Evolutionary conservation across 2,888 invertebrate genomes (phyloP).

Genomic region (Glyphotaelius pellucidus): DNA sequence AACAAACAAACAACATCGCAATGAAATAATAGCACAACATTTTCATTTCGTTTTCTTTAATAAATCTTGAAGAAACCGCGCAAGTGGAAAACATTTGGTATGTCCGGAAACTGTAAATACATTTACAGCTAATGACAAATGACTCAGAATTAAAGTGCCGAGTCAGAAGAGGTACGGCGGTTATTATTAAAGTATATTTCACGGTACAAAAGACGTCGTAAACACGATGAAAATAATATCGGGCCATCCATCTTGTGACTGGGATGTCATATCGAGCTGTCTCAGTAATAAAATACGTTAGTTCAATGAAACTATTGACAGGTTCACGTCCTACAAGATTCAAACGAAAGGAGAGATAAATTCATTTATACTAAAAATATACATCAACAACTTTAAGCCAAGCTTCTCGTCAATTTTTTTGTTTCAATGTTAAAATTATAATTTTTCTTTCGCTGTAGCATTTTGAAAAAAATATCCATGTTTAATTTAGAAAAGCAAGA

Average conservation of each 20-base stretch:
- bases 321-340: neutral
- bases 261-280: neutral
- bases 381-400: neutral
- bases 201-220: neutral
- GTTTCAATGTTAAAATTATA: no score
- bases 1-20: neutral
- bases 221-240: neutral
- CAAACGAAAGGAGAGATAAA: neutral
- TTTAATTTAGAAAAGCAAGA: no score
- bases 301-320: neutral
- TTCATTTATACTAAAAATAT: neutral
- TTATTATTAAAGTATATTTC: neutral
- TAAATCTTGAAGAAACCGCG: neutral
- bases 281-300: conserved; percentile 7
- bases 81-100: neutral
- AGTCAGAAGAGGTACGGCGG: neutral
- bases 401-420: neutral
- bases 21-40: neutral
- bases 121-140: conserved; percentile 14
- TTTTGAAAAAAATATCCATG: no score
- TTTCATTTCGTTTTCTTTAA: neutral
- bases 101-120: neutral
- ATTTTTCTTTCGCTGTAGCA: no score
- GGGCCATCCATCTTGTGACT: neutral
- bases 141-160: conserved; percentile 10